Percentiles rank a stretch among this genome's conserved stretches.
Evolutionary conservation across 2,797 vertebrate species (phyloP).

Genomic region (Pseudochirops corinnae): DNA sequence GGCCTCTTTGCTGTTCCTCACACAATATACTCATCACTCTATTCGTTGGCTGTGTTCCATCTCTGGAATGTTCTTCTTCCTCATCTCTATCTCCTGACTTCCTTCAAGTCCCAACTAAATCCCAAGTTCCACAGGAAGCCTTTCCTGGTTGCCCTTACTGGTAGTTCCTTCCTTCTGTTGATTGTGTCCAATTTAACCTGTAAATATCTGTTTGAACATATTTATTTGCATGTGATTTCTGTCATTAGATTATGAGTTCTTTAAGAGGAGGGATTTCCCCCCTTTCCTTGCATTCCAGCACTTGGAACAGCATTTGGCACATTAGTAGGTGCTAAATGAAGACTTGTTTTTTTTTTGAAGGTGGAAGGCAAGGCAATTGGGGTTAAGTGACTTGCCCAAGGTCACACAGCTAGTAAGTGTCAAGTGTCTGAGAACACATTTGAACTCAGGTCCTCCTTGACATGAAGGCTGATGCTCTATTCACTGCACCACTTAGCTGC

Average conservation of each 20-base stretch:
- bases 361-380: no score
- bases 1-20: background rate
- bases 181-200: background rate
- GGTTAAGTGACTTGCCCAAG: no score
- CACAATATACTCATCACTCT: background rate
- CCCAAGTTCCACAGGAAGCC: background rate
- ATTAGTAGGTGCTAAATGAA: background rate
- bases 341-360: no score
- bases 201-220: background rate
- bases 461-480: no score
- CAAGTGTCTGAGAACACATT: no score
- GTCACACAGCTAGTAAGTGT: no score
- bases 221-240: background rate
- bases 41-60: background rate
- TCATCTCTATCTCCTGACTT: background rate
- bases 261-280: background rate
- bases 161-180: background rate
- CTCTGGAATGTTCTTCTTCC: background rate
- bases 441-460: no score
- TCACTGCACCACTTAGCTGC: no score
- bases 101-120: background rate
- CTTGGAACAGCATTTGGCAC: background rate
- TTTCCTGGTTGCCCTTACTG: background rate
- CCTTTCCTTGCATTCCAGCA: background rate
- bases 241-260: background rate